Evolutionary conservation across 2,888 invertebrate genomes (phyloP).

Genomic region (Norana najaformis): DNA sequence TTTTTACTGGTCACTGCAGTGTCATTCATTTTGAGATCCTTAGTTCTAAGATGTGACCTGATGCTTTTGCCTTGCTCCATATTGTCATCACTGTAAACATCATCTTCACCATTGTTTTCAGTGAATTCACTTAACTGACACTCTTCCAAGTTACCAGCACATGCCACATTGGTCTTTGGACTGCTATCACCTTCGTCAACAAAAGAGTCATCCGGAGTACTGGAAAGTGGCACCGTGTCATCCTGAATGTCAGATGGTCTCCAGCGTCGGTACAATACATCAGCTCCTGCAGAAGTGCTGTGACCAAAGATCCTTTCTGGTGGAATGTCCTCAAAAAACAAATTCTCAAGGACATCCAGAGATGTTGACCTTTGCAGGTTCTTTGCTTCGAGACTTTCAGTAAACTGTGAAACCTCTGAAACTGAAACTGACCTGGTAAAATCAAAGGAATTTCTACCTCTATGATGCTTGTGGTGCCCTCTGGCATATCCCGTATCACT

Average conservation of each 20-base stretch:
- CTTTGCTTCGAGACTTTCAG: not conserved
- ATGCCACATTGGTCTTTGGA: not conserved
- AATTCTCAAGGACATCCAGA: slow-evolving; percentile 9
- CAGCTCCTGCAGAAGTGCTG: not conserved
- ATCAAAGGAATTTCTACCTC: not conserved
- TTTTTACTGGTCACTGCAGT: not conserved
- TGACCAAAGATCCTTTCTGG: slow-evolving; percentile 18
- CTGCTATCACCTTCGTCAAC: not conserved
- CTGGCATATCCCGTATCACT: not conserved
- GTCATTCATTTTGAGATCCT: not conserved
- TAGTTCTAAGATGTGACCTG: not conserved
- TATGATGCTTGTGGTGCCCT: not conserved
- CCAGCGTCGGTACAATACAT: not conserved
- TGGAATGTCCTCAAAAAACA: slow-evolving; percentile 8
- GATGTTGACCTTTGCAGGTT: slow-evolving; percentile 17
- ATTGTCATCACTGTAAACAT: no score
- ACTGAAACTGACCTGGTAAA: not conserved
- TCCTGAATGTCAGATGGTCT: not conserved
- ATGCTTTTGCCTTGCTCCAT: not conserved
- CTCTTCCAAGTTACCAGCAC: not conserved
- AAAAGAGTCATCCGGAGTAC: not conserved
- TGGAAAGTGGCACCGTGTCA: slow-evolving; percentile 1
- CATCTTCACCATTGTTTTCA: no score
- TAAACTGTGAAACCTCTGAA: not conserved
- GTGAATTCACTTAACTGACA: no score